These are phyloP conservation scores for Cybosia mesomella DNA, from an alignment of 2,888 invertebrate species.

Conservation along the genomic window DNA sequence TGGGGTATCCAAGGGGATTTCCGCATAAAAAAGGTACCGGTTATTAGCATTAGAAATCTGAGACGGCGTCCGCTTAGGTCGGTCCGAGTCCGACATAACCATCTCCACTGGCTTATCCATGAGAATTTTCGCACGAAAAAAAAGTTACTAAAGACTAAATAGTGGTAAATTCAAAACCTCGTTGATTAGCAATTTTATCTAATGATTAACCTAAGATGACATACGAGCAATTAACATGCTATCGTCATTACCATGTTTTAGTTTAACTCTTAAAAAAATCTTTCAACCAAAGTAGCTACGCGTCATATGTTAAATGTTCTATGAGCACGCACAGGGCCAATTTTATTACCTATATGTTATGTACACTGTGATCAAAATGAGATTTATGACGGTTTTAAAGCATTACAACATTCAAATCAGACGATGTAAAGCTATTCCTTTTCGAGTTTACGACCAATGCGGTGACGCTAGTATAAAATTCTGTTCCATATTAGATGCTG, in stretches of 20 bases:
- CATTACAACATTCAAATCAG: slow-evolving; percentile 18
- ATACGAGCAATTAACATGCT: neutral
- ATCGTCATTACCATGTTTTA: neutral
- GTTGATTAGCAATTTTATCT: neutral
- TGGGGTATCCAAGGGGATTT: no score
- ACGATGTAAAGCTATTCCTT: slow-evolving; percentile 15
- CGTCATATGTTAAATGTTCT: slow-evolving; percentile 20
- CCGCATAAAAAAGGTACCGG: no score
- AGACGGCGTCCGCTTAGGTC: no score
- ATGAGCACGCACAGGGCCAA: slow-evolving; percentile 20
- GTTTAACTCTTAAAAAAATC: neutral
- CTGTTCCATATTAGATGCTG: neutral
- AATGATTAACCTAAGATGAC: neutral
- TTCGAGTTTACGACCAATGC: neutral
- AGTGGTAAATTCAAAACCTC: neutral
- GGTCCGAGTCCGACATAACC: no score
- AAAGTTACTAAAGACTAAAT: no score
- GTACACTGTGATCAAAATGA: slow-evolving; percentile 18
- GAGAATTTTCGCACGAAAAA: no score
- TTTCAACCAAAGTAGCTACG: neutral
- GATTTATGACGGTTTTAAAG: slow-evolving; percentile 23
- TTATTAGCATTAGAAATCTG: no score
- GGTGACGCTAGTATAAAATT: neutral
- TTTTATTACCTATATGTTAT: slow-evolving; percentile 18
- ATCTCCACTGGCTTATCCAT: no score